Percentiles rank a stretch among this genome's conserved stretches.
These are phyloP conservation scores for Condylura cristata DNA, from an alignment of 2,113 vertebrate genomes.

Conservation along the genomic window DNA sequence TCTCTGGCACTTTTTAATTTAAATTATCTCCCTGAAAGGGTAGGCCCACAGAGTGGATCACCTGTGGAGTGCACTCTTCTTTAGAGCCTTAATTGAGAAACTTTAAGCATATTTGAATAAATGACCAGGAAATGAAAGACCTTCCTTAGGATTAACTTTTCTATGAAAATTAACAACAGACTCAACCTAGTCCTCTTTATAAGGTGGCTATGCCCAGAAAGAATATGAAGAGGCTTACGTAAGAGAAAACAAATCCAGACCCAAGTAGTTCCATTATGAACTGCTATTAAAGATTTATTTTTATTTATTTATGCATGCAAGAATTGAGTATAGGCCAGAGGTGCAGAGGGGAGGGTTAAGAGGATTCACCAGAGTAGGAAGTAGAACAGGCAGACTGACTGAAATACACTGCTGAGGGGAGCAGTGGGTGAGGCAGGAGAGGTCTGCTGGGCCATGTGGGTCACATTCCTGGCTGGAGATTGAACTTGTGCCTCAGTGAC, in stretches of 20 bases:
- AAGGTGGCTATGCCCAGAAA: neutral
- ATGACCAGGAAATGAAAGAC: neutral
- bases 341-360: no score
- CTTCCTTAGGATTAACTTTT: neutral
- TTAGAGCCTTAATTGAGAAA: neutral
- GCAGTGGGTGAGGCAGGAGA: no score
- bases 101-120: neutral
- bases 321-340: no score
- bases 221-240: neutral
- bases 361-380: no score
- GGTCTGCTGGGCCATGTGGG: no score
- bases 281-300: neutral
- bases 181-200: neutral
- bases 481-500: no score
- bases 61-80: neutral
- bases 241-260: neutral
- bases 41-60: neutral
- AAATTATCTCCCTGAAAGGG: neutral
- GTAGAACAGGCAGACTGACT: no score
- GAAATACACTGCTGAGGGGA: no score
- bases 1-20: neutral
- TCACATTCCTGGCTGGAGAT: no score
- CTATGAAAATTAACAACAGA: neutral
- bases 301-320: no score
- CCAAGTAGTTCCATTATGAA: neutral